These are phyloP conservation scores for Pteruthius melanotis DNA, from an alignment of 2,113 vertebrate genomes.

Conservation along the genomic window DNA sequence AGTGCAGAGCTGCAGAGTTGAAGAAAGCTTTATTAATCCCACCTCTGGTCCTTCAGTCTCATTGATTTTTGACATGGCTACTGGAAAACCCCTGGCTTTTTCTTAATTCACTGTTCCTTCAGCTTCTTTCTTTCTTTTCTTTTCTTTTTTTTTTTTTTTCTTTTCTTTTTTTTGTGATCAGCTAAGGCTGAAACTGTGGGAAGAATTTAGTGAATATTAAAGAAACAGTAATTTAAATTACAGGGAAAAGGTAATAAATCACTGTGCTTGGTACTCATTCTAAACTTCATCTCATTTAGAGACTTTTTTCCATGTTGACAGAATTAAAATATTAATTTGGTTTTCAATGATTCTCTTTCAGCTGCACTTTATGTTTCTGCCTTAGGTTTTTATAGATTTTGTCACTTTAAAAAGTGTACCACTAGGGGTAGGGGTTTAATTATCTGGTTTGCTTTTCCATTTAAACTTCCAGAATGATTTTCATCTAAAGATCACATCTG, in stretches of 20 bases:
- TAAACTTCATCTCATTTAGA: constrained; percentile 25
- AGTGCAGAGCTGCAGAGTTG: neutral
- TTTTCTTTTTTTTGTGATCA: neutral
- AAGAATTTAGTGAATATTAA: constrained; percentile 47
- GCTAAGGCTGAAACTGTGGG: neutral
- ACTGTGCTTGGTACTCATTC: neutral
- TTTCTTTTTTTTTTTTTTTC: neutral
- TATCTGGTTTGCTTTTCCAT: constrained; percentile 57
- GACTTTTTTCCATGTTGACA: constrained; percentile 27
- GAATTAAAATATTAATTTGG: constrained; percentile 67
- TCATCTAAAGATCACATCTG: constrained; percentile 28
- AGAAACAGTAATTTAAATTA: constrained; percentile 36
- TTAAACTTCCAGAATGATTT: constrained; percentile 44
- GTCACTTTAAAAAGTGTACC: constrained; percentile 62
- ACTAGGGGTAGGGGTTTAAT: constrained; percentile 42
- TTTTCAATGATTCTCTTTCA: constrained; percentile 52
- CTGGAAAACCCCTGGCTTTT: constrained; percentile 22
- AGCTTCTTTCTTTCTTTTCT: neutral
- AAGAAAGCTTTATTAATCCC: neutral
- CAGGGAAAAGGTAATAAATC: constrained; percentile 37
- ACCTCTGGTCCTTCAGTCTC: neutral
- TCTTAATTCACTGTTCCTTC: neutral
- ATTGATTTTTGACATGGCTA: constrained; percentile 25
- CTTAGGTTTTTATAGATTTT: constrained; percentile 45
- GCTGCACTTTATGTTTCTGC: constrained; percentile 40